phyloP scores from a whole-genome alignment of 2,888 invertebrate genomes.

The Pelosia muscerda region DNA sequence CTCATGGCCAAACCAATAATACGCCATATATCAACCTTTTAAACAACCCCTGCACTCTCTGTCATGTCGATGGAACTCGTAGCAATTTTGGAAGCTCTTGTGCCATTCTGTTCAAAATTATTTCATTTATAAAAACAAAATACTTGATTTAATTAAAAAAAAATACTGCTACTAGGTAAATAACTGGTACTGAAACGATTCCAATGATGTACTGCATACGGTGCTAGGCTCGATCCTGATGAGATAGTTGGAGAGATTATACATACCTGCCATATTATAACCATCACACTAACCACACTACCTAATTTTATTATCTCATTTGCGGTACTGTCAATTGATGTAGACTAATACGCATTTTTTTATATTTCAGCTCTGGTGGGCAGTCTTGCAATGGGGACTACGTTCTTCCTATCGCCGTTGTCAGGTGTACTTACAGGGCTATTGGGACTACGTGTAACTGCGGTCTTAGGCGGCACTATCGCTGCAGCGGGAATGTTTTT shows the following conservation, averaged over 20 bases:
- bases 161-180: too few species aligned
- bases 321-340: background rate
- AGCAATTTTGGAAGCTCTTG: too few species aligned
- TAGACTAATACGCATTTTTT: background rate
- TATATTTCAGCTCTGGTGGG: slow-evolving; percentile 94
- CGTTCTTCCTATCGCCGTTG: slow-evolving; percentile 95
- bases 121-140: too few species aligned
- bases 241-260: background rate
- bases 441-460: slow-evolving; percentile 94
- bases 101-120: too few species aligned
- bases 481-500: slow-evolving; percentile 92
- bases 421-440: slow-evolving; percentile 95
- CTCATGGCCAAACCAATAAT: too few species aligned
- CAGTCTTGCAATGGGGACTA: slow-evolving; percentile 94
- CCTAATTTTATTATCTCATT: background rate
- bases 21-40: too few species aligned
- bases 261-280: too few species aligned
- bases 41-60: too few species aligned
- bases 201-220: background rate
- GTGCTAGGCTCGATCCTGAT: background rate
- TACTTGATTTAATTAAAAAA: too few species aligned
- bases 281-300: background rate
- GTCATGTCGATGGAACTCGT: too few species aligned
- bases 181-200: background rate
- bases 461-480: slow-evolving; percentile 93